Percentiles rank a stretch among this genome's conserved stretches.
Conservation (phyloP, 92 coral and sea anemone genomes). For the Phenganax subtilis region DNA sequence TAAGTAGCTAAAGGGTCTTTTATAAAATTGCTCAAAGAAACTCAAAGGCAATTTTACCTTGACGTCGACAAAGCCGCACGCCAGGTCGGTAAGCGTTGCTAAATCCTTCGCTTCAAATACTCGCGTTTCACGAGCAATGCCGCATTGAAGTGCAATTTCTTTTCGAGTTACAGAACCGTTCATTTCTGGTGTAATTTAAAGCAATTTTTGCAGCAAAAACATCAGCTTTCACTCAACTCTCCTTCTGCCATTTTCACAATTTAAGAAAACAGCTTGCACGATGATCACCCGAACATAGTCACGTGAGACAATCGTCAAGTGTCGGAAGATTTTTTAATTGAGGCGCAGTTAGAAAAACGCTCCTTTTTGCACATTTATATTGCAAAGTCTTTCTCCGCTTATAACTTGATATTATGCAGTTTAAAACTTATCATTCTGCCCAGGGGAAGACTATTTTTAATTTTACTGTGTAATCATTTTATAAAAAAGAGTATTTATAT, state of each 20-base stretch:
- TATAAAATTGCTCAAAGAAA: conserved; percentile 5
- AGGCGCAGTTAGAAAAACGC: not conserved
- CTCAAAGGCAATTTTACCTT: conserved; percentile 59
- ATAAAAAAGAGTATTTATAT: too few relatives aligned
- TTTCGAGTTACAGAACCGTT: conserved; percentile 77
- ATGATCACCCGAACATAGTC: conserved; percentile 23
- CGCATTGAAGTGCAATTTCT: conserved; percentile 93
- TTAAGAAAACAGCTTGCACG: conserved; percentile 24
- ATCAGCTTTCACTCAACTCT: not conserved
- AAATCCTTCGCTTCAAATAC: conserved; percentile 93
- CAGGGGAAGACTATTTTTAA: too few relatives aligned
- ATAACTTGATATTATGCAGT: too few relatives aligned
- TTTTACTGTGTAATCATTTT: too few relatives aligned
- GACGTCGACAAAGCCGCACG: conserved; percentile 94
- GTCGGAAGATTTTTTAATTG: not conserved
- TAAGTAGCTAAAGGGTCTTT: too few relatives aligned
- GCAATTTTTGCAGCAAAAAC: conserved; percentile 1
- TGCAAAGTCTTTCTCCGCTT: not conserved
- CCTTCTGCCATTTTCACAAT: not conserved
- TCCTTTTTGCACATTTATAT: not conserved
- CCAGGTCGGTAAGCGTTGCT: conserved; percentile 79
- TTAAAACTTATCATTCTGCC: too few relatives aligned
- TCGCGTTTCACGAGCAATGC: conserved; percentile 89
- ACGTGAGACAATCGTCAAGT: conserved; percentile 23
- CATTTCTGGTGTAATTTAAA: conserved; percentile 42